phyloP scores from a whole-genome alignment of 2,113 vertebrate genomes.

The Oncorhynchus mykiss region DNA sequence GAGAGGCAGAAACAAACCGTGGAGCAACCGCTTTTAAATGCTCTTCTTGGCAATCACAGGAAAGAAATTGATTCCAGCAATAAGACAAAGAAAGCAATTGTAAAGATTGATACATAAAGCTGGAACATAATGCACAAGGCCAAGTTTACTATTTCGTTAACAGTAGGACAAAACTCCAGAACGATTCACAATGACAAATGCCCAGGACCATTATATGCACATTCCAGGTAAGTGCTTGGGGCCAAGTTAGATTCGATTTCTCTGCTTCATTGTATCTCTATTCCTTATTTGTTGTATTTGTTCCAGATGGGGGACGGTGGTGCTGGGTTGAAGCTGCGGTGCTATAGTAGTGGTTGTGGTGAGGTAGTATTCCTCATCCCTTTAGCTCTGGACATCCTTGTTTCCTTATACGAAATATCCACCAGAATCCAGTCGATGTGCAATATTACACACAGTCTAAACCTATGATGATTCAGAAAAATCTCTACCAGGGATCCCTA shows the following conservation, averaged over 20 bases:
- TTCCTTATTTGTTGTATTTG: conserved; percentile 65
- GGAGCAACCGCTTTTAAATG: conserved; percentile 57
- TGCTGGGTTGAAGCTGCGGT: conserved; percentile 20
- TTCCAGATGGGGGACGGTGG: conserved; percentile 52
- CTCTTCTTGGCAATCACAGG: conserved; percentile 52
- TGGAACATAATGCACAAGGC: conserved; percentile 33
- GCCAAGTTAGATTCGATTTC: conserved; percentile 66
- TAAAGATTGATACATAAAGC: conserved; percentile 61
- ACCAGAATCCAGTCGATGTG: not conserved
- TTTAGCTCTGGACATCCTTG: too few relatives aligned
- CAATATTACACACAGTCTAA: too few relatives aligned
- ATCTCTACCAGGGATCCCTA: too few relatives aligned
- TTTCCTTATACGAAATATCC: not conserved
- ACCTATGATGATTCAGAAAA: too few relatives aligned
- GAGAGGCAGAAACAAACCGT: conserved; percentile 30
- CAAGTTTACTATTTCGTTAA: conserved; percentile 66
- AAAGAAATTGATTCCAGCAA: conserved; percentile 62
- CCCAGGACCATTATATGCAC: conserved; percentile 56
- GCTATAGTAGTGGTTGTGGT: not conserved
- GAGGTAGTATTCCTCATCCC: not conserved
- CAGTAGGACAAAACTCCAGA: conserved; percentile 57
- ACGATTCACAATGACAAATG: conserved; percentile 62
- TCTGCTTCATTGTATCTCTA: conserved; percentile 67
- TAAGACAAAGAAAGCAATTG: conserved; percentile 64
- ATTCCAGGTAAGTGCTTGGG: conserved; percentile 65